Percentiles rank a stretch among this genome's conserved stretches.
Evolutionary conservation across 2,113 vertebrate genomes (phyloP).

Genomic region (Mirounga angustirostris): DNA sequence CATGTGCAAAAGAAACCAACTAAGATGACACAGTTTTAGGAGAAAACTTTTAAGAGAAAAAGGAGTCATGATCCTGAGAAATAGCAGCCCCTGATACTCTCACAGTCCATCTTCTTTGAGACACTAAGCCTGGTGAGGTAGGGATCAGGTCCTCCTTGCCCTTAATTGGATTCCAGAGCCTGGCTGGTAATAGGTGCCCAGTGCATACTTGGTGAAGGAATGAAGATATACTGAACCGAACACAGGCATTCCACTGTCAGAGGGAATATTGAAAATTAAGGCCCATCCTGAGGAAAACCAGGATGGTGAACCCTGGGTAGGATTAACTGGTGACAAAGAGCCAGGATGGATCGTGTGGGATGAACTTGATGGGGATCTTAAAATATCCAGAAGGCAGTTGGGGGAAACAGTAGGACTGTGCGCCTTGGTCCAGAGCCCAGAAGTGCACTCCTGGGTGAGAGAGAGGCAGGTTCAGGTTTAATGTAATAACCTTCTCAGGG

Average conservation of each 20-base stretch:
- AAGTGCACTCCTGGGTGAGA: neutral
- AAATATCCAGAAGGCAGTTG: neutral
- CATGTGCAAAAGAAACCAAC: neutral
- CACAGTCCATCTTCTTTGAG: neutral
- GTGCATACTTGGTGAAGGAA: neutral
- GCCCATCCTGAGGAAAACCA: neutral
- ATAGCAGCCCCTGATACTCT: neutral
- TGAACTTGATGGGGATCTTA: neutral
- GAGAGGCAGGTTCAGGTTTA: neutral
- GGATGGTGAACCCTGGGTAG: neutral
- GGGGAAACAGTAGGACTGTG: neutral
- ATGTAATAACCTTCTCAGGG: neutral
- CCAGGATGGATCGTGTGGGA: neutral
- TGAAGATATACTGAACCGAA: neutral
- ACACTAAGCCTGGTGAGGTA: neutral
- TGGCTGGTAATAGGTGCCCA: neutral
- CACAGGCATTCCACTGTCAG: neutral
- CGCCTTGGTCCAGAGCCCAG: neutral
- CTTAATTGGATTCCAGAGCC: neutral
- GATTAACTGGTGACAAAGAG: neutral
- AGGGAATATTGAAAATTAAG: neutral
- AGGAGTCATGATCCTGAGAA: neutral
- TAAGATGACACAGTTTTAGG: neutral
- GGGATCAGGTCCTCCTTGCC: accelerated
- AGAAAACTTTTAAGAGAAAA: neutral